Conservation (phyloP, 2,113 vertebrate species). For the Albula glossodonta region DNA sequence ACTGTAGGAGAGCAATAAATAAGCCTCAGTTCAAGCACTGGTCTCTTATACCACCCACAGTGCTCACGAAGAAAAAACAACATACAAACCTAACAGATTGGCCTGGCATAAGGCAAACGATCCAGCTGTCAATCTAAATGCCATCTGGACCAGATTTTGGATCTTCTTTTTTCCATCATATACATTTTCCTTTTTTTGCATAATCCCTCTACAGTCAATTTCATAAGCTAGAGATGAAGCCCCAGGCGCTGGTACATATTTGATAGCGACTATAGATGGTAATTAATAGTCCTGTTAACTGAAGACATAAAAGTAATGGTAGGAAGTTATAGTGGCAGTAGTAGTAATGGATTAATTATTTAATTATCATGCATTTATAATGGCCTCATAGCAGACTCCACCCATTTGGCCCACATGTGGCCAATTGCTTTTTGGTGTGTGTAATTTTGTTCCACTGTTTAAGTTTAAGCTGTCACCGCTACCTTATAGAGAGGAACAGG, state of each 20-base stretch:
- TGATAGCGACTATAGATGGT: neutral
- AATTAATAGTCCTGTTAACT: too few species aligned
- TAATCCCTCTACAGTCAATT: neutral
- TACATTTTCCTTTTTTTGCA: neutral
- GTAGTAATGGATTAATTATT: neutral
- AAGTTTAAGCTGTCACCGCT: neutral
- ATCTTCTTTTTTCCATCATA: neutral
- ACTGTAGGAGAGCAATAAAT: neutral
- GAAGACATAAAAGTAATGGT: too few species aligned
- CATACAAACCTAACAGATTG: neutral
- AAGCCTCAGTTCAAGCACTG: neutral
- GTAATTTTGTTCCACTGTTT: neutral
- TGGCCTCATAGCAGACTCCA: neutral
- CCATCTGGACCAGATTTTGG: neutral
- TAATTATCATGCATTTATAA: neutral
- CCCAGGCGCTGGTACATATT: neutral
- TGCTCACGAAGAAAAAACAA: neutral
- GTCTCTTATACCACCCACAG: neutral
- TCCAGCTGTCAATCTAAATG: neutral
- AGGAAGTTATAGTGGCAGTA: too few species aligned
- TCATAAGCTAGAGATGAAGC: neutral
- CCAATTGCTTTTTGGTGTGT: neutral
- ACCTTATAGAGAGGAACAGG: neutral
- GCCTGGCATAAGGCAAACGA: neutral
- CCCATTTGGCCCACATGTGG: neutral